Evolutionary conservation across 1,140 invertebrate genomes (phyloP).

Genomic region (Odontomachus brunneus): DNA sequence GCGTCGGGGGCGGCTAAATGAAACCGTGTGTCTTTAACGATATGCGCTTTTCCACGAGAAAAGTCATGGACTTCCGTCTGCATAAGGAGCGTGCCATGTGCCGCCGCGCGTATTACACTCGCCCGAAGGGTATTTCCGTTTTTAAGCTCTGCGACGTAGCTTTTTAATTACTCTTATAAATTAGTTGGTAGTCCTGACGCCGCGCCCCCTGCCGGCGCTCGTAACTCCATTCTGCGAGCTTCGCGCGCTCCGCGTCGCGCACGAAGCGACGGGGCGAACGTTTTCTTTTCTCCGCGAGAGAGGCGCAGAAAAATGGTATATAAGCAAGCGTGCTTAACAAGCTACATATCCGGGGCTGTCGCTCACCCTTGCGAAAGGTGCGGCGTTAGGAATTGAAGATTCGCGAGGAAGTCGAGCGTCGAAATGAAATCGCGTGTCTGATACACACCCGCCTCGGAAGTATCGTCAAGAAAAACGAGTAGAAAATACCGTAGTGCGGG

Average conservation of each 20-base stretch:
- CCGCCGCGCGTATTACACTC: constrained; percentile 38
- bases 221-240: constrained; percentile 3
- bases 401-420: neutral
- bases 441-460: neutral
- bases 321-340: constrained; percentile 16
- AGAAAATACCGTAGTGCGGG: neutral
- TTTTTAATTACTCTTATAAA: constrained; percentile 57
- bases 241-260: neutral
- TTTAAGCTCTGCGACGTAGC: constrained; percentile 40
- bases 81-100: constrained; percentile 34
- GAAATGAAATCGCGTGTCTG: constrained; percentile 17
- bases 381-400: neutral
- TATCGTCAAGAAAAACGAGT: neutral
- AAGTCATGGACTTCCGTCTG: constrained; percentile 12
- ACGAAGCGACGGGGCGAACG: constrained; percentile 5
- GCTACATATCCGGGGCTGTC: neutral
- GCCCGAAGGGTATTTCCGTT: constrained; percentile 43
- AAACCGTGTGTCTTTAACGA: constrained; percentile 54
- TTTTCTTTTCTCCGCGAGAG: neutral
- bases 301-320: constrained; percentile 1
- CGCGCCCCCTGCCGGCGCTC: neutral
- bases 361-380: neutral
- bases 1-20: too few species aligned
- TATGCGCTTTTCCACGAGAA: constrained; percentile 30
- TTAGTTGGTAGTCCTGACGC: constrained; percentile 26